Base-by-base conservation (phyloP, 2,113 vertebrate species). In the Etia nguti region DNA sequence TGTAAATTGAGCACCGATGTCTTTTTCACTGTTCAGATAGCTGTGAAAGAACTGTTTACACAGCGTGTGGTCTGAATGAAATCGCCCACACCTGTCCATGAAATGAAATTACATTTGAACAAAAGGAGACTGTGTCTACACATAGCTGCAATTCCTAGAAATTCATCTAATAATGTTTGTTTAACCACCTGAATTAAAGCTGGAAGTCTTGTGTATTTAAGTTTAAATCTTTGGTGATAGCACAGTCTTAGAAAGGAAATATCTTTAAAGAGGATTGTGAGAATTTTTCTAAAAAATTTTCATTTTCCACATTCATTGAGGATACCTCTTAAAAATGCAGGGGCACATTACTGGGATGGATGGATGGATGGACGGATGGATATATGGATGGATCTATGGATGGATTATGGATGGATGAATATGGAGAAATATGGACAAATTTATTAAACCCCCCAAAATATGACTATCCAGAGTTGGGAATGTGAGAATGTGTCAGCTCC, bases 91-190 rank as follows among this genome's bases (percentile, higher is more conserved):
- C 5, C 68, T 73, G 68, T 26, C 68, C 8, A 2, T 18, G 38
- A 73, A 73, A 0, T 0, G 13, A 46, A 46, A 73, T 2, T 13
- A 73, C 22, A 18, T 26, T 43, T 26, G 38, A 16, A 43, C 13
- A 43, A 46, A 43, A 1, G 65, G n/a, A 43, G 68, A 24, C 0
- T 73, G 38, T 26, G 38, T 73, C 13, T 26, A 26, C n/a, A 73
- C 8, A 24, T 0, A 16, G 1, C 41, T 46, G 68, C 22, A 46
- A 3, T 26, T 46, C 68, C 13, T 0, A 0, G 0, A 26, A 46
- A 46, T 73, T 73, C 22, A 73, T 5, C 1, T 13, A 0, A 50
- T 50, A 50, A 38, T 16, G n/a, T 70, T 70, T 26, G 68, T 26
- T 73, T 24, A 1, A 46, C 13, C 0, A 0, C 0, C 22, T 26